Evolutionary conservation across 2,113 vertebrate genomes (phyloP).

Genomic region (Chaetodon trifascialis): DNA sequence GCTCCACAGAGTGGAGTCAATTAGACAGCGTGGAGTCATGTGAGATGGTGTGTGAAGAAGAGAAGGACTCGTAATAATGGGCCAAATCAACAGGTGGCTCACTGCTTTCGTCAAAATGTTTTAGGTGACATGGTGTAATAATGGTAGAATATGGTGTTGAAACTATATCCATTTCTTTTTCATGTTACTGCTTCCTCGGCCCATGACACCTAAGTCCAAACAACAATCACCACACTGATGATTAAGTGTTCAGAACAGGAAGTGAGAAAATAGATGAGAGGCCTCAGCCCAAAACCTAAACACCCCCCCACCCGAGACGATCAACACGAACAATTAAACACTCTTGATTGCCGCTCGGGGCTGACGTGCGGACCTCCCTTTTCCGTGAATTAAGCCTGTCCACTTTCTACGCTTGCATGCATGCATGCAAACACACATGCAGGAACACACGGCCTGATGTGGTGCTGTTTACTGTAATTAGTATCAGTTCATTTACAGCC

Average conservation of each 20-base stretch:
- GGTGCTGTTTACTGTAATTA: conserved; percentile 82
- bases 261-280: conserved; percentile 68
- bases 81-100: conserved; percentile 62
- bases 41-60: conserved; percentile 43
- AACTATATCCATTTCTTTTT: conserved; percentile 38
- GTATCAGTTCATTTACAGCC: conserved; percentile 81
- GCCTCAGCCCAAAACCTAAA: conserved; percentile 47
- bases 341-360: conserved; percentile 73
- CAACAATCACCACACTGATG: conserved; percentile 53
- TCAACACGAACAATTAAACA: conserved; percentile 72
- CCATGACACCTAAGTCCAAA: conserved; percentile 39
- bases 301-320: conserved; percentile 40
- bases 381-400: conserved; percentile 72
- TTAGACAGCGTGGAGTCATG: conserved; percentile 77
- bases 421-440: conserved; percentile 59
- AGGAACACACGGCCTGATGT: conserved; percentile 52
- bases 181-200: conserved; percentile 3
- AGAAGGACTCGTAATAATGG: conserved; percentile 25
- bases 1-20: conserved; percentile 68
- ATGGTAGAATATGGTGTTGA: conserved; percentile 3
- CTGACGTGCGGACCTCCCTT: conserved; percentile 68
- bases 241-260: conserved; percentile 61
- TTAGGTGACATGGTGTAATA: conserved; percentile 22
- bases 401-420: conserved; percentile 52
- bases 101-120: conserved; percentile 37